Conservation (phyloP, 2,113 vertebrate species). For the Lepus timidus region DNA sequence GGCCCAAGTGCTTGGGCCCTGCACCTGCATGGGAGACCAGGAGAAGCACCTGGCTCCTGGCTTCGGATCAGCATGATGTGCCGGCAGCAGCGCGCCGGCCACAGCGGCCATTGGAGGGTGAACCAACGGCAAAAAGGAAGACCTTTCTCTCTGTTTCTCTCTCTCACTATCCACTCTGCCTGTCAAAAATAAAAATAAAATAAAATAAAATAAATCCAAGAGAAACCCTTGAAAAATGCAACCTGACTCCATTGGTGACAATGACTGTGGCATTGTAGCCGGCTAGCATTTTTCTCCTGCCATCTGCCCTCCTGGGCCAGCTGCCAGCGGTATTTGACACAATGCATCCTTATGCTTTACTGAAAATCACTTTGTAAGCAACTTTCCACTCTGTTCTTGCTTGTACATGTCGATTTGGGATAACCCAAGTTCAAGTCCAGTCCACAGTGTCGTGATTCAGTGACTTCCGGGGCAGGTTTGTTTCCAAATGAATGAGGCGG, state of each 20-base stretch:
- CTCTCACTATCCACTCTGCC: too few relatives aligned
- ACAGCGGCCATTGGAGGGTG: too few relatives aligned
- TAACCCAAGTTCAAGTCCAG: background rate
- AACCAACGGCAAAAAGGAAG: too few relatives aligned
- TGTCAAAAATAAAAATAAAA: too few relatives aligned
- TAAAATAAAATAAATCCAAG: too few relatives aligned
- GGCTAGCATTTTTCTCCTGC: conserved; percentile 16
- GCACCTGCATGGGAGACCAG: too few relatives aligned
- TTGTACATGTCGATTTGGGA: conserved; percentile 16
- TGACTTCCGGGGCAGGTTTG: background rate
- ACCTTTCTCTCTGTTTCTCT: too few relatives aligned
- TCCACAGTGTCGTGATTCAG: background rate
- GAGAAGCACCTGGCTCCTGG: too few relatives aligned
- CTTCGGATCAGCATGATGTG: too few relatives aligned
- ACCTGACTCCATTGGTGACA: conserved; percentile 35
- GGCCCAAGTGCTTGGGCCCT: too few relatives aligned
- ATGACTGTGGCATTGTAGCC: background rate
- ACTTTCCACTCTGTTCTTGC: conserved; percentile 26
- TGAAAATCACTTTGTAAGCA: conserved; percentile 34
- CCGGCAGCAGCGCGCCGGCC: too few relatives aligned
- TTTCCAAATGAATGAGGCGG: background rate
- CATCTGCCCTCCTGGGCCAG: conserved; percentile 3
- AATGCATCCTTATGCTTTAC: background rate
- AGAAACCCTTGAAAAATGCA: too few relatives aligned
- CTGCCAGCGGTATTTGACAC: background rate